Evolutionary conservation across 2,888 invertebrate genomes (phyloP), one percentile per base, ranked within the genome.

Genomic region (Drosophila mimica): DNA sequence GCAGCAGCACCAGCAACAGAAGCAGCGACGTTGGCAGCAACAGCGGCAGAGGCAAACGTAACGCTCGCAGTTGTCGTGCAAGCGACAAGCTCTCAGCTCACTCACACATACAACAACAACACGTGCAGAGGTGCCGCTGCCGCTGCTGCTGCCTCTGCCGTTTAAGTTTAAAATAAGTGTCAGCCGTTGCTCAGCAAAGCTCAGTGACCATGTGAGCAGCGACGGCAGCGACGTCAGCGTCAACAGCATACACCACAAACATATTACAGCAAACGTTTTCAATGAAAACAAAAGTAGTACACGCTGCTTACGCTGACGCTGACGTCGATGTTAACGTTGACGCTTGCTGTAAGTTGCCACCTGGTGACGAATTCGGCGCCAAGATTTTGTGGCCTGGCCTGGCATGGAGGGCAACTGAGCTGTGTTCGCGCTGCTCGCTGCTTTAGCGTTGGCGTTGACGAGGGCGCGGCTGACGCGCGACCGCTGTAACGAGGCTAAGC

Each of bases 161-260:
- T 63, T 70, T 79, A 63, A 70, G 82, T 81, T 79, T 76, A 72
- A 80, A 82, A 81, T 81, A 83, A 81, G 83, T 82, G 81, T 75
- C 80, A 70, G 73, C 54, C 65, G 59, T 63, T 67, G 76, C 76
- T 78, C 75, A 74, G 72, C 70, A 81, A 88, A 86, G 87, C 87
- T 90, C 90, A 90, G 88, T 88, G 90, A 90, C 90, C 87, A 88
- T 88, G 87, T 88, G 86, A 78, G 78, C 80, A 80, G 85, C 89
- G 63, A 52, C 46, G 54, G 56, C 72, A 54, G 20, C 52, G 52
- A 20, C 52, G 13, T 0, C 25, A 33, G 15, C 79, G 68, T 67
- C 76, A 76, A 70, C 77, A 69, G 46, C 20, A 46, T 25, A 46
- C 72, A 83, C 82, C 88, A 77, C 84, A 90, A 89, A 83, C 89